Base-by-base conservation (phyloP, 2,113 vertebrate species). In the Columba janthina region DNA sequence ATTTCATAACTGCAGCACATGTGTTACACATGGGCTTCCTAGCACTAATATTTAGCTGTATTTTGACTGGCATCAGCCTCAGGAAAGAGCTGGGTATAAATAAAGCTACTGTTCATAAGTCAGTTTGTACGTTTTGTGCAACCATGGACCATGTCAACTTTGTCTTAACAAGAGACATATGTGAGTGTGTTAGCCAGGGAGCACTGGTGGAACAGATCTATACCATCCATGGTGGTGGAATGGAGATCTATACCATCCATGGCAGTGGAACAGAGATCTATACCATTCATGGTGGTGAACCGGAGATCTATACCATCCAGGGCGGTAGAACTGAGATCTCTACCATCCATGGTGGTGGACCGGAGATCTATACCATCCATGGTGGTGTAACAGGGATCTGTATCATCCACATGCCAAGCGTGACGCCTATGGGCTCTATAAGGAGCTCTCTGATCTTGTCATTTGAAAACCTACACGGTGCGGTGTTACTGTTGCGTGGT, bases 401-500 rank as follows among this genome's bases (percentile, higher is more conserved):
- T 44, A 44, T 16, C 44, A 44, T 44, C 44, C 16, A 17, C 44
- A 18, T 44, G 44, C 44, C 17, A 18, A 44, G 44, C 15, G 8
- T 17, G 44, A 44, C 18, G 44, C 17, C 17, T 44, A 44, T 44
- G 44, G 17, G 44, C 44, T 44, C 44, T 44, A 44, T 44, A 44
- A 44, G 17, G 57, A 46, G 22, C 1, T 0, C 51, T 66, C 51
- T 15, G 54, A 31, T 54, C 64, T 42, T 51, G n/a, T 2, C 1
- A 5, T 42, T 12, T 34, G 51, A 58, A 79, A 89, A 12, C 15
- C n/a, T 57, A 3, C 48, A 60, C 14, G 56, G 32, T 69, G 12
- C 24, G 6, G 10, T 14, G 9, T n/a, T 73, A 57, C 0, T 4
- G 0, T 16, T 24, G 25, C 3, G 0, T 6, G 28, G 21, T 21